Base-by-base conservation (phyloP, 2,888 invertebrate species). In the Ferdinandea cuprea region DNA sequence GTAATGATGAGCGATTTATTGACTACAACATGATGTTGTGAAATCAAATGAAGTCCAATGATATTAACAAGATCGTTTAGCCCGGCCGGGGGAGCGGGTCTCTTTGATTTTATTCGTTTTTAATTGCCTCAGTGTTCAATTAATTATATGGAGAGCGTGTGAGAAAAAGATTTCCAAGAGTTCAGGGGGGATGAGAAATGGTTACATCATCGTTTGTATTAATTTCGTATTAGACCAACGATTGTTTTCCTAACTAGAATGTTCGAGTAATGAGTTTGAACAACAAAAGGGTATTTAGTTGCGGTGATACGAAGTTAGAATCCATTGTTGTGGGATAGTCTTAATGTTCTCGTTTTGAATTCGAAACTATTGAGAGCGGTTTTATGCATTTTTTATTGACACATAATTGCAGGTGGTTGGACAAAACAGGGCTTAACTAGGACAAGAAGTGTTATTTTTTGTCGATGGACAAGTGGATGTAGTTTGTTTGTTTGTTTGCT, bases 71-170 rank as follows among this genome's bases (percentile, higher is more conserved):
- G 76, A 71, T 71, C 76, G 37, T 58, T 54, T 6, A 9, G 19
- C 35, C 50, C 35, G 15, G 58, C 11, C 37, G n/a, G 37, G 35
- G 19, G 28, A 73, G 73, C 74, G 74, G 61, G 17, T 11, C 58
- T 35, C 71, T 81, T 81, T 81, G 77, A 81, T 77, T 81, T 72
- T 58, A 77, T 71, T 50, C 40, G 71, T 77, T 77, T 72, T 77
- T 81, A 81, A 81, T 81, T 77, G 71, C 44, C 58, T 7, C 35
- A 21, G 37, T 25, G 32, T 50, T 74, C 74, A 74, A 74, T 66
- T 56, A 56, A 65, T 19, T 48, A 46, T 42, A 42, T 13, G n/a
- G 17, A 21, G 42, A 32, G 13, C n/a, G 35, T 17, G n/a, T 17
- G 13, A 40, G 17, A 52, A 17, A 3, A 6, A 19, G 11, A 11